These are phyloP conservation scores for Oasisia sp. DNA, from an alignment of 2,888 invertebrate genomes.

Conservation along the genomic window DNA sequence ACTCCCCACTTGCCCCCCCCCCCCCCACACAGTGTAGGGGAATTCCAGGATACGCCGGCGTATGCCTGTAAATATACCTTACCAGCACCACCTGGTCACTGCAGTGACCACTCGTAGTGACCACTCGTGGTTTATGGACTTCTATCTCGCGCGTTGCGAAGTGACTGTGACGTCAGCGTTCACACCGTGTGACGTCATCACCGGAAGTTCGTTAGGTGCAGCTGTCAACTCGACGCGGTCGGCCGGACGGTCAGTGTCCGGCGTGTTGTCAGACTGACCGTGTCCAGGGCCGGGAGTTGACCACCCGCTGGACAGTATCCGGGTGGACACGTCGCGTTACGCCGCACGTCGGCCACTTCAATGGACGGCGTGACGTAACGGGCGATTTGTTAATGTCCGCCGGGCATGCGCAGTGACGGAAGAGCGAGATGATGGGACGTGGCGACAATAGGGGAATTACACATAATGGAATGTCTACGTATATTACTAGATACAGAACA, in stretches of 20 bases:
- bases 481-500: background rate
- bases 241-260: background rate
- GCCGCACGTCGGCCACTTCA: background rate
- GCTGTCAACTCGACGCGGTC: background rate
- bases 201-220: background rate
- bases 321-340: background rate
- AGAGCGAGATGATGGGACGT: background rate
- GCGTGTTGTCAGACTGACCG: too few species aligned
- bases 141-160: background rate
- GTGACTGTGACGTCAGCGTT: background rate
- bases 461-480: background rate
- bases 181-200: background rate
- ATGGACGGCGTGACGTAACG: background rate
- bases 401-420: background rate
- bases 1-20: too few species aligned
- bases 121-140: background rate
- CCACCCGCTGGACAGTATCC: background rate
- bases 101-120: background rate
- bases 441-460: background rate
- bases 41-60: too few species aligned
- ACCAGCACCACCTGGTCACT: too few species aligned
- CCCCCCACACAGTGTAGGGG: too few species aligned
- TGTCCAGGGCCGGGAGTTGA: background rate
- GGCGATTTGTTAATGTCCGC: background rate
- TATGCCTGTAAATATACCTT: too few species aligned